A percentile compares a stretch with the other conserved stretches of the same genome.
Conservation (phyloP, 2,797 vertebrate species). For the Prunella strophiata region DNA sequence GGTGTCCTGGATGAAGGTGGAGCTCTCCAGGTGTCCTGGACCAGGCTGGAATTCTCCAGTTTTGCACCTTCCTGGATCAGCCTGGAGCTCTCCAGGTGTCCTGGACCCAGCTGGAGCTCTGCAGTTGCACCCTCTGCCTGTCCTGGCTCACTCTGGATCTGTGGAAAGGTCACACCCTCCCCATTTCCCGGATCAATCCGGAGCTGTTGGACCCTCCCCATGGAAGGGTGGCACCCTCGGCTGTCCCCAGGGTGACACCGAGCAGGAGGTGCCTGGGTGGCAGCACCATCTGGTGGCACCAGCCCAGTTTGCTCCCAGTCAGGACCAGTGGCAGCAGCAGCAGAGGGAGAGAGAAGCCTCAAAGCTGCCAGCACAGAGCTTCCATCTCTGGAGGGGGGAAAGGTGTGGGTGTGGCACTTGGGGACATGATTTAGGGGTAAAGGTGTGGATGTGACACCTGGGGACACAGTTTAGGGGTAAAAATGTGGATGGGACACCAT, state of each 20-base stretch:
- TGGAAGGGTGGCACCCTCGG: background rate
- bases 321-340: background rate
- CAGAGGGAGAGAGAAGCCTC: background rate
- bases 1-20: too few species aligned
- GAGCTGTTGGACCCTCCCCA: too few species aligned
- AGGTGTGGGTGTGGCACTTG: background rate
- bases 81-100: too few species aligned
- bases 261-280: background rate
- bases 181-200: background rate
- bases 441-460: too few species aligned
- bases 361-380: fast-evolving
- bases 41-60: background rate
- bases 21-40: background rate
- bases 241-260: background rate
- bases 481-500: too few species aligned
- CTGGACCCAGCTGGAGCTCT: too few species aligned
- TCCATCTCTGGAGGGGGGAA: fast-evolving
- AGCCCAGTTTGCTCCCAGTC: background rate
- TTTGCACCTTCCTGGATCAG: too few species aligned
- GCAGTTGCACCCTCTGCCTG: too few species aligned
- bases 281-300: conserved; percentile 55
- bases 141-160: background rate
- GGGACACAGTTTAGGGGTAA: too few species aligned
- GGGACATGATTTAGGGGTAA: background rate
- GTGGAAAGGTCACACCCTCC: background rate